Base-by-base conservation (phyloP, 2,888 invertebrate species). In the Archips crataeganus region DNA sequence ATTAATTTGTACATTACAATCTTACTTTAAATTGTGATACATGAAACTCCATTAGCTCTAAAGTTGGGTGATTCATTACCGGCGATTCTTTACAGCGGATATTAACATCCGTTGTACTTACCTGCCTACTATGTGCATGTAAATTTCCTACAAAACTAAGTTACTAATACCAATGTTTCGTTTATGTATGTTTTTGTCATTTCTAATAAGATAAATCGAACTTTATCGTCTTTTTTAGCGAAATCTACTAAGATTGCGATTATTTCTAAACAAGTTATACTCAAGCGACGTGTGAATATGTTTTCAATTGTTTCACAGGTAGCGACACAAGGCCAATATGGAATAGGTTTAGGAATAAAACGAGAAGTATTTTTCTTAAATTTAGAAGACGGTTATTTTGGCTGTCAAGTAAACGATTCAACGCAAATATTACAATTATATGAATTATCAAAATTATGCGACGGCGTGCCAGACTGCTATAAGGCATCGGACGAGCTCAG, bases 351-450 rank as follows among this genome's bases (percentile, higher is more conserved):
- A 95, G 97, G 97, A 96, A 97, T 97, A 95, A 97, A 96, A 96
- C 96, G 97, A 94, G 98, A 98, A 96, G 97, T 98, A 93, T 98
- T 99, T 96, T 98, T 98, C 96, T 96, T 99, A 93, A 98, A 98
- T 95, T 96, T 98, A 95, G 98, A 98, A 96, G 98, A 98, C 96
- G 98, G 98, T 90, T 98, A 98, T 95, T 99, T 99, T 95, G 98
- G 98, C 88, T 99, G 98, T 95, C 98, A 99, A 96, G 98, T 98
- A 86, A 99, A 99, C 96, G 98, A 98, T 95, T 98, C 98, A 85
- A 97, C 98, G 89, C 98, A 98, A 95, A 97, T 98, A 90, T 96
- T 99, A 92, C 98, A 99, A 96, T 95, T 99, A 90, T 98, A 98
- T 95, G 98, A 98, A 96, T 95, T 99, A 91, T 98, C 98, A 82